Conservation (phyloP, 2,888 invertebrate genomes). For the Patella pellucida region DNA sequence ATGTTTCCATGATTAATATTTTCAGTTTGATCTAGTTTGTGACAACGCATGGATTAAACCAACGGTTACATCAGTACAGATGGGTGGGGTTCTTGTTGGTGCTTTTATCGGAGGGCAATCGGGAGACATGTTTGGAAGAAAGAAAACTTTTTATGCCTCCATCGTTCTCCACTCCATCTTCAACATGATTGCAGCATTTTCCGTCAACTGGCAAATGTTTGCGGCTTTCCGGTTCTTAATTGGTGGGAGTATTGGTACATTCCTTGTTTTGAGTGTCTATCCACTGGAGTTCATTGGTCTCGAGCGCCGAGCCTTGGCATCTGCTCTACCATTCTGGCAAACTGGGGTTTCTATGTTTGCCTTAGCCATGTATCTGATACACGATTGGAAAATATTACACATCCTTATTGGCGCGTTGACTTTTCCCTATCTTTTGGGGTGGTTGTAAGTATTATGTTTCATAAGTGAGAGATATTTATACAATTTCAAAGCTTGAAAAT, state of each 20-base stretch:
- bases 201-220: slow-evolving; percentile 51
- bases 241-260: slow-evolving; percentile 35
- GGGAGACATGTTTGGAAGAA: slow-evolving; percentile 46
- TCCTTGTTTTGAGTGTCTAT: slow-evolving; percentile 29
- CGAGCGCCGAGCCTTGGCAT: slow-evolving; percentile 21
- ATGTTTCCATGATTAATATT: background rate
- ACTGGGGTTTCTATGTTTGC: slow-evolving; percentile 17
- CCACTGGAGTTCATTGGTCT: slow-evolving; percentile 24
- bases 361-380: slow-evolving; percentile 15
- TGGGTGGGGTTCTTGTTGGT: slow-evolving; percentile 46
- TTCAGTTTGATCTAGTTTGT: slow-evolving; percentile 48
- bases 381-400: slow-evolving; percentile 26
- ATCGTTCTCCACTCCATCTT: slow-evolving; percentile 33
- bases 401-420: slow-evolving; percentile 18
- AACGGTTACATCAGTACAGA: slow-evolving; percentile 47
- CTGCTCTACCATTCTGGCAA: slow-evolving; percentile 20
- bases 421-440: slow-evolving; percentile 18
- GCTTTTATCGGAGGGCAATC: slow-evolving; percentile 44
- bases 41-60: slow-evolving; percentile 40
- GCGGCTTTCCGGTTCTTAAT: slow-evolving; percentile 41
- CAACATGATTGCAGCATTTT: slow-evolving; percentile 43
- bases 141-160: slow-evolving; percentile 40
- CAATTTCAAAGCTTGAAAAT: no score
- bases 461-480: no score
- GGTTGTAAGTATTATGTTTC: slow-evolving; percentile 19